Percentiles rank a stretch among this genome's conserved stretches.
These are phyloP conservation scores for Penaeus japonicus DNA, from an alignment of 1,140 invertebrate species.

Conservation along the genomic window DNA sequence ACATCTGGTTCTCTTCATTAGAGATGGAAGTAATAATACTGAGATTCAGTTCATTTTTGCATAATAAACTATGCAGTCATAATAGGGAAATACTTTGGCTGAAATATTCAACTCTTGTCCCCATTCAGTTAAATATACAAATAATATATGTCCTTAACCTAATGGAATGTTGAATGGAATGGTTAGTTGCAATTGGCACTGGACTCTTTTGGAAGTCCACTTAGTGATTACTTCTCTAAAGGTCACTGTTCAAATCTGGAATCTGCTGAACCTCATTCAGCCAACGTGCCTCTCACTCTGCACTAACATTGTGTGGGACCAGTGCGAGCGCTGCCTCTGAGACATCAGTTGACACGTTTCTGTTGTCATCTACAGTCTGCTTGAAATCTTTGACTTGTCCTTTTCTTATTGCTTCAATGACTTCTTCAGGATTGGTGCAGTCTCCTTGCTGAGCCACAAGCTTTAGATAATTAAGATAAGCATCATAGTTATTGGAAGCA, in stretches of 20 bases:
- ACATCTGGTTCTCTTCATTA: background rate
- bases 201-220: conserved; percentile 9
- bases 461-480: conserved; percentile 46
- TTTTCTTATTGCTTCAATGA: conserved; percentile 29
- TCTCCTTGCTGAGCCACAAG: conserved; percentile 31
- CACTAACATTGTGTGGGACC: conserved; percentile 37
- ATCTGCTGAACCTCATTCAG: too few species aligned
- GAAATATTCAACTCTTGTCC: background rate
- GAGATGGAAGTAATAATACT: conserved; percentile 22
- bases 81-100: background rate
- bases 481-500: conserved; percentile 51
- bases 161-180: conserved; percentile 53
- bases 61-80: background rate
- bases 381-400: conserved; percentile 31
- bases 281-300: background rate
- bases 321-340: conserved; percentile 41
- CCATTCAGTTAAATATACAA: conserved; percentile 35
- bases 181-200: conserved; percentile 48
- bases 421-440: conserved; percentile 27
- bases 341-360: conserved; percentile 23
- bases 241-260: too few species aligned
- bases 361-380: conserved; percentile 48
- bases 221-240: background rate
- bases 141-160: conserved; percentile 34
- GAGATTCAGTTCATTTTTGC: conserved; percentile 22